Conservation (phyloP, 1,140 invertebrate species). For the Cyclargus thomasi region DNA sequence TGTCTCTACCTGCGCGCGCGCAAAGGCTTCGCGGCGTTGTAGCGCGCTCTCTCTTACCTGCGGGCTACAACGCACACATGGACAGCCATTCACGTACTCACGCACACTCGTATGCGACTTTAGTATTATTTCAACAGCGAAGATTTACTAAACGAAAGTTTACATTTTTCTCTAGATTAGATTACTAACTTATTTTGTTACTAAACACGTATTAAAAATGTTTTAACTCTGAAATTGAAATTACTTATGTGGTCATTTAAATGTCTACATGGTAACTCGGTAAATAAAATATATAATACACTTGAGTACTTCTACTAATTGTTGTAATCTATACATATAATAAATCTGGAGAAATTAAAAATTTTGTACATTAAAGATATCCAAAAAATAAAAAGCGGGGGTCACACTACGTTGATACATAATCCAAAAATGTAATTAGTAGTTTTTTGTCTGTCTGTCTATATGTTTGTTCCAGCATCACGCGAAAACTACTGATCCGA, state of each 20-base stretch:
- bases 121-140: slow-evolving; percentile 1
- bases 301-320: too few relatives aligned
- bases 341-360: too few relatives aligned
- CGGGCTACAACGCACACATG: slow-evolving; percentile 32
- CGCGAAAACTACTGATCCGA: too few relatives aligned
- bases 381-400: too few relatives aligned
- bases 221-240: background rate
- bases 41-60: slow-evolving; percentile 48
- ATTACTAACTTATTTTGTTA: background rate
- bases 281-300: too few relatives aligned
- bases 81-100: slow-evolving; percentile 9
- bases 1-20: slow-evolving; percentile 35
- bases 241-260: background rate
- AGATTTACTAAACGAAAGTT: slow-evolving; percentile 11
- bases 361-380: too few relatives aligned
- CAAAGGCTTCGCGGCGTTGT: slow-evolving; percentile 52
- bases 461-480: too few relatives aligned
- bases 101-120: slow-evolving; percentile 12
- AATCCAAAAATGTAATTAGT: too few relatives aligned
- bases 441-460: too few relatives aligned
- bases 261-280: background rate
- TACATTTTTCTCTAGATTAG: background rate
- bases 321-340: too few relatives aligned
- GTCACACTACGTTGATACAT: too few relatives aligned
- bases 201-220: background rate